phyloP scores from a whole-genome alignment of 2,797 vertebrate genomes.

The Cynopterus sphinx region DNA sequence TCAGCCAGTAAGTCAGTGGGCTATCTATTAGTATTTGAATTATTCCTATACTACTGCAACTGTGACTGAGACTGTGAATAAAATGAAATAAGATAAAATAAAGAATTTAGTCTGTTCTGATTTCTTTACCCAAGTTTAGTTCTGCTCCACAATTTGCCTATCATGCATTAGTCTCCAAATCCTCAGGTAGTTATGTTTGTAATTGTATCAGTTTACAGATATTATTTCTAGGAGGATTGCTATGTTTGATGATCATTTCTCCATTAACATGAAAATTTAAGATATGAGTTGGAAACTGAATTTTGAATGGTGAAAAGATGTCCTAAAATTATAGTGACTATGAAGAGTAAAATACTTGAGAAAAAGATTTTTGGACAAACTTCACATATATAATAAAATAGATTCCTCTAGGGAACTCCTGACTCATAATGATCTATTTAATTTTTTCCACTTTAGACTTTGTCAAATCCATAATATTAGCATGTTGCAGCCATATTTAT shows the following conservation, averaged over 20 bases:
- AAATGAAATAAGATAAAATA: neutral
- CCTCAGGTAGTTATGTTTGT: neutral
- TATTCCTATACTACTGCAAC: accelerated
- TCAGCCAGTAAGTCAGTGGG: neutral
- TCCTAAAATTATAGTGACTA: neutral
- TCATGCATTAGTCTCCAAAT: neutral
- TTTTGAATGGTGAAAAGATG: neutral
- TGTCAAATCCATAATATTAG: neutral
- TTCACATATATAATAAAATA: neutral
- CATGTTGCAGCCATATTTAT: neutral
- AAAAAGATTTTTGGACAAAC: neutral
- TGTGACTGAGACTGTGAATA: neutral
- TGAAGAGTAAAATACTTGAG: neutral
- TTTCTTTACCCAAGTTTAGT: neutral
- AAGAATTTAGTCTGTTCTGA: neutral
- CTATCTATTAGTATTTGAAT: neutral
- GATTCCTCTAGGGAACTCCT: neutral
- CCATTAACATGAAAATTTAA: neutral
- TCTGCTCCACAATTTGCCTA: neutral
- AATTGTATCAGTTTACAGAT: neutral
- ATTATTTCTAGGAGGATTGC: neutral
- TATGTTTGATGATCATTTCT: neutral
- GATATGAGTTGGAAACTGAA: neutral
- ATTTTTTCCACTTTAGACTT: neutral
- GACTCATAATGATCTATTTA: neutral